A percentile compares a stretch with the other conserved stretches of the same genome.
phyloP scores from a whole-genome alignment of 2,797 vertebrate species.

The Chromis chromis region DNA sequence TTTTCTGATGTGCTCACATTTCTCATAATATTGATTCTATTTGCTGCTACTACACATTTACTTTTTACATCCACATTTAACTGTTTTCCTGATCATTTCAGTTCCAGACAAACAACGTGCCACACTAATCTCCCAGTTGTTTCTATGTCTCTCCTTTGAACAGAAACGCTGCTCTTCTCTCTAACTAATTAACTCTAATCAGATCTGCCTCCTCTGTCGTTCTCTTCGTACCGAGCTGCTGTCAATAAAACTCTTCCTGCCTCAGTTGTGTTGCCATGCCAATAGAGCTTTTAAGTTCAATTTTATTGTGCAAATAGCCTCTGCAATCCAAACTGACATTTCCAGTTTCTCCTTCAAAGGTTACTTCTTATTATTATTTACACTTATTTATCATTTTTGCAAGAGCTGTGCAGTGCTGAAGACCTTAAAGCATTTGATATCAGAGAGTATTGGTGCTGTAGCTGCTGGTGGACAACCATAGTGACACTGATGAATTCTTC shows the following conservation, averaged over 20 bases:
- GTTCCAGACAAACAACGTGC: not conserved
- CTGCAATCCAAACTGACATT: not conserved
- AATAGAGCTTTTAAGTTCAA: not conserved
- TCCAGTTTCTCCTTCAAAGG: not conserved
- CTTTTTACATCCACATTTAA: not conserved
- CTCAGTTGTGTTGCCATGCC: not conserved
- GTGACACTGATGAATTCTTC: slow-evolving; percentile 19
- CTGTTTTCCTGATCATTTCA: not conserved
- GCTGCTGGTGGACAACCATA: not conserved
- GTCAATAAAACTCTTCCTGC: not conserved
- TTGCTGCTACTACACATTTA: not conserved
- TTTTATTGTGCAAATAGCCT: not conserved
- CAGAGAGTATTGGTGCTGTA: slow-evolving; percentile 3
- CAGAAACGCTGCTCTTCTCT: slow-evolving; percentile 1
- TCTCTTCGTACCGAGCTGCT: slow-evolving; percentile 7
- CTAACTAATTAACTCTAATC: slow-evolving; percentile 2
- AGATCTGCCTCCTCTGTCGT: not conserved
- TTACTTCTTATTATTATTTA: not conserved
- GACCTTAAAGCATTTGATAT: not conserved
- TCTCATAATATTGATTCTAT: too few relatives aligned
- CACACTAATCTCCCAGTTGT: not conserved
- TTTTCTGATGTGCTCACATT: not conserved
- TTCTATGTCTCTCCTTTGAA: not conserved
- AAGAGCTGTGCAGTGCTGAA: too few relatives aligned
- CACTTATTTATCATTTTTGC: not conserved